Evolutionary conservation across 2,113 vertebrate genomes (phyloP), one percentile per base, ranked within the genome.

Genomic region (Ciconia stormi): DNA sequence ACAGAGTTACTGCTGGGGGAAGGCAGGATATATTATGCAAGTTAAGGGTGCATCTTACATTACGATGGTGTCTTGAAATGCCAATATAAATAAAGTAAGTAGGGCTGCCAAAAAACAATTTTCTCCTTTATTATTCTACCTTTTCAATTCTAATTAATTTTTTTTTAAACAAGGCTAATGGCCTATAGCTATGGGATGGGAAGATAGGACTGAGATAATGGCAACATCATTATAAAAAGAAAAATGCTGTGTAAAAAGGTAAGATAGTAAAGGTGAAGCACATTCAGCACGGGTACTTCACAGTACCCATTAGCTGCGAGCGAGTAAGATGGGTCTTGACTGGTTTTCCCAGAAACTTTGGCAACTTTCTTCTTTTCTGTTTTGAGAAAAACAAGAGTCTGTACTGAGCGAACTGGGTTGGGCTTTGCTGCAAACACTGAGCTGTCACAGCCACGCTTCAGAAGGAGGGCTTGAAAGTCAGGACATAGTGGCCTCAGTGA

Each of bases 71-170:
- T 38, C 78, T 91, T 85, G 58, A 74, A 94, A 89, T 91, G 96
- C 93, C 95, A 96, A 73, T 73, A 82, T 94, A 97, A 96, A 96
- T 73, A 96, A 85, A 25, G 49, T 15, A 32, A 88, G 67, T 5
- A 29, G 62, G 30, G 71, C 74, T 96, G 96, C 96, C 96, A 97
- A 82, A 93, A 95, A 20, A 1, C 73, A 91, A 72, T 87, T 95
- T 87, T 96, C 96, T 93, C 71, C 93, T 96, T 95, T 95, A 97
- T 97, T 97, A 96, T 91, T 93, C 66, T 91, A 50, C 90, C 66
- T 96, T 96, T 96, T 94, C 92, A 88, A 80, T 95, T 93, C 87
- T 97, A 96, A 96, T 97, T 93, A 96, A 55, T 90, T 90, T 82
- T 95, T 90, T 67, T 85, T n/a, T 7, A n/a, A 74, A 85, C 55